Evolutionary conservation across 2,113 vertebrate genomes (phyloP).

Genomic region (Gulo gulo): DNA sequence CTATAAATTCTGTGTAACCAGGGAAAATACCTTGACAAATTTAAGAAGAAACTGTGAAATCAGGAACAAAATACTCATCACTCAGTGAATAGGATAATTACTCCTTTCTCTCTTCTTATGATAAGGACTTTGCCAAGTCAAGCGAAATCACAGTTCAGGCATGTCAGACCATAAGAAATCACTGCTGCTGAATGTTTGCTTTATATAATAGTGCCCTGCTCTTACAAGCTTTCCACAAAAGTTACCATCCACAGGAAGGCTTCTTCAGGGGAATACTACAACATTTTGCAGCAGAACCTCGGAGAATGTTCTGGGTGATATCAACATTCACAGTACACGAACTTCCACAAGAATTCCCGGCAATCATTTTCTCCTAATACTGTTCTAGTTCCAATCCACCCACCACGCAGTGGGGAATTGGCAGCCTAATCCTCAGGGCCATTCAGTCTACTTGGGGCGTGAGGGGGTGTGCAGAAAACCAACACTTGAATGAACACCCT

Average conservation of each 20-base stretch:
- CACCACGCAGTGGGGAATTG: conserved; percentile 34
- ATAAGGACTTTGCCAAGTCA: neutral
- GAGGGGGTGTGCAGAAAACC: conserved; percentile 53
- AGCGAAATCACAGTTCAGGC: neutral
- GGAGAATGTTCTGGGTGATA: conserved; percentile 40
- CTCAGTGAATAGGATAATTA: neutral
- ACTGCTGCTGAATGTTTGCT: neutral
- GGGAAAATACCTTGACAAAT: neutral
- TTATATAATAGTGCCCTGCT: neutral
- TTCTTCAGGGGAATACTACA: neutral
- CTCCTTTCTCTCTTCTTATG: neutral
- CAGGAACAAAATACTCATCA: neutral
- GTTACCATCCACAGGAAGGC: neutral
- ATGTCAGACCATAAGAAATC: conserved; percentile 18
- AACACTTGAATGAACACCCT: conserved; percentile 34
- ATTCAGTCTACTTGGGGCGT: conserved; percentile 42
- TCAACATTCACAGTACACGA: neutral
- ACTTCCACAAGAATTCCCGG: conserved; percentile 34
- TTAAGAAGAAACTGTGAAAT: neutral
- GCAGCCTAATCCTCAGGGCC: conserved; percentile 46
- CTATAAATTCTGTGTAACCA: neutral
- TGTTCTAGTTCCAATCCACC: conserved; percentile 60
- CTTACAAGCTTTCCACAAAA: neutral
- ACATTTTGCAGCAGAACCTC: neutral
- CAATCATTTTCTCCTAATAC: conserved; percentile 38